phyloP scores from a whole-genome alignment of 2,113 vertebrate genomes.

The Neotoma lepida region DNA sequence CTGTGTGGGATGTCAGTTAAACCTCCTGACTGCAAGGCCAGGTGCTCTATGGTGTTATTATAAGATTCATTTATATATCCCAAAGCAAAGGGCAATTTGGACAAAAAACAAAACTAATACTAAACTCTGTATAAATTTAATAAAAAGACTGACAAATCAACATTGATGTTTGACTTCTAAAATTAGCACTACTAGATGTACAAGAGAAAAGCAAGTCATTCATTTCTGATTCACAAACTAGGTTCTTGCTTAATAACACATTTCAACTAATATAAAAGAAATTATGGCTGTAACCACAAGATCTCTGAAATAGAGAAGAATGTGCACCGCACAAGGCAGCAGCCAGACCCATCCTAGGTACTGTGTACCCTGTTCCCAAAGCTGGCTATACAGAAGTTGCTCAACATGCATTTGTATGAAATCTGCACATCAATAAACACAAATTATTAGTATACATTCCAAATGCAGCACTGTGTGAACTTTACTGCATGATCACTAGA shows the following conservation, averaged over 20 bases:
- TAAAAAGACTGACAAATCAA: background rate
- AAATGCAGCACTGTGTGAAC: background rate
- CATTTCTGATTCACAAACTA: background rate
- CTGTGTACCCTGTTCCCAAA: background rate
- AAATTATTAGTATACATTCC: background rate
- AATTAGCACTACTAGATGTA: conserved; percentile 17
- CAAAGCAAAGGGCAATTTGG: background rate
- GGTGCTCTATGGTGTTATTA: background rate
- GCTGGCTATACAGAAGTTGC: background rate
- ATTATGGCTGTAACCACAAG: background rate
- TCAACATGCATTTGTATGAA: background rate
- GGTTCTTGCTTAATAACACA: background rate
- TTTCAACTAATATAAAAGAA: background rate
- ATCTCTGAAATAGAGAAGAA: background rate
- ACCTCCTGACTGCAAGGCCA: background rate
- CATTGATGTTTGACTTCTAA: conserved; percentile 36
- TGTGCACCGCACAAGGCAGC: background rate
- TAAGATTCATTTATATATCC: background rate
- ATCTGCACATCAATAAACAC: background rate
- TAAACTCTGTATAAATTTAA: background rate
- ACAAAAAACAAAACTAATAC: background rate
- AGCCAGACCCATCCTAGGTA: background rate
- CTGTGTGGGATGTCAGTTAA: background rate
- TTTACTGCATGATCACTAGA: background rate
- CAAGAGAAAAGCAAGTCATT: background rate